Percentiles rank a stretch among this genome's conserved stretches.
Evolutionary conservation across 2,113 vertebrate genomes (phyloP).

Genomic region (Oxyura jamaicensis): DNA sequence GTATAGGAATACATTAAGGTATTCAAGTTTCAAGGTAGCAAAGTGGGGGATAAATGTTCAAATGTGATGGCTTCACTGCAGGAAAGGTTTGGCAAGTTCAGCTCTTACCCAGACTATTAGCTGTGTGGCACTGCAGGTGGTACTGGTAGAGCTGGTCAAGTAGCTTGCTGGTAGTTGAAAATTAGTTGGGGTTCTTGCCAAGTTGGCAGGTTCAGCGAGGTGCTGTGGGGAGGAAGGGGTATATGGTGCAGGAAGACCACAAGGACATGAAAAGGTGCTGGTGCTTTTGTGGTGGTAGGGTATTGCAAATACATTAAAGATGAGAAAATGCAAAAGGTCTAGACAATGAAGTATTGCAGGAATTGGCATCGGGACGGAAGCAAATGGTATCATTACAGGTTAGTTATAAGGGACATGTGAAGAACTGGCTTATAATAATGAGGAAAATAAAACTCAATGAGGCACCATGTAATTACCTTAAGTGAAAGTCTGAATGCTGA

Average conservation of each 20-base stretch:
- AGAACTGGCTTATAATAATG: not conserved
- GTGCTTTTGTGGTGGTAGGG: not conserved
- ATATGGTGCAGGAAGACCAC: not conserved
- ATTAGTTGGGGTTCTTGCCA: not conserved
- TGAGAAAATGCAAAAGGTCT: not conserved
- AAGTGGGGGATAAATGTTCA: not conserved
- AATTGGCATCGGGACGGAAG: not conserved
- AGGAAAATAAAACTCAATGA: not conserved
- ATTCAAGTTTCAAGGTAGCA: not conserved
- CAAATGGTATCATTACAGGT: not conserved
- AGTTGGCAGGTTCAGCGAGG: not conserved
- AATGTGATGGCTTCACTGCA: not conserved
- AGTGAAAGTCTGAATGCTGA: not conserved
- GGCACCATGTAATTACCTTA: not conserved
- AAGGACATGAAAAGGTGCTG: not conserved
- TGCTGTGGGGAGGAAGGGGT: not conserved
- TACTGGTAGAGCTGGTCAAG: not conserved
- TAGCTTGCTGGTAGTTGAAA: not conserved
- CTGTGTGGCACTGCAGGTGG: not conserved
- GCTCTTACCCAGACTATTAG: not conserved
- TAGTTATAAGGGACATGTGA: not conserved
- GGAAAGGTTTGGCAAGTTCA: not conserved
- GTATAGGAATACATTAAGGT: not conserved
- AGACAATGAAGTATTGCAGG: not conserved
- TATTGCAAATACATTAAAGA: not conserved